Conservation (phyloP, 2,888 invertebrate species). For the Syrista parreyssii region DNA sequence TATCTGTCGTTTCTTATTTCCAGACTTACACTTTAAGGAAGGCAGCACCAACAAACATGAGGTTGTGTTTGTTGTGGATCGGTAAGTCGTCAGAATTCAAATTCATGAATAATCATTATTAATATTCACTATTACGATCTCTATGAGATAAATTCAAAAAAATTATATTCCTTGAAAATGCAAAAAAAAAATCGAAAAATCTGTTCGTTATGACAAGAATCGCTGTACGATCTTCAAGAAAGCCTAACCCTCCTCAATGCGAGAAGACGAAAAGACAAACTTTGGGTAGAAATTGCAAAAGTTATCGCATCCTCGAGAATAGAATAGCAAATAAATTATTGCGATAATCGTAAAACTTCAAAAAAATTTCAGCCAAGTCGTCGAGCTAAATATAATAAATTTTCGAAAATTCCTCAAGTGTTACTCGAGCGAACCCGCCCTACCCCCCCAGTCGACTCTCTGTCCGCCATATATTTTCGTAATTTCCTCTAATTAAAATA, state of each 20-base stretch:
- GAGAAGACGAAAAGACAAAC: constrained; percentile 10
- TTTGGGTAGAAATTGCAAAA: constrained; percentile 9
- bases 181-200: background rate
- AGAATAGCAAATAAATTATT: constrained; percentile 5
- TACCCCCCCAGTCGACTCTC: too few relatives aligned
- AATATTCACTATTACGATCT: too few relatives aligned
- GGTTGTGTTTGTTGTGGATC: constrained; percentile 57
- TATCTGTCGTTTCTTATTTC: constrained; percentile 7
- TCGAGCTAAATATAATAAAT: too few relatives aligned
- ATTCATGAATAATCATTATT: background rate
- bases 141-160: background rate
- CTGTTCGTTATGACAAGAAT: background rate
- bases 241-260: background rate
- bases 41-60: constrained; percentile 54
- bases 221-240: background rate
- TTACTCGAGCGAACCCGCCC: too few relatives aligned
- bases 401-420: too few relatives aligned
- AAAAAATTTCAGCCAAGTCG: too few relatives aligned
- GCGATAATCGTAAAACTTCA: too few relatives aligned
- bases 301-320: background rate
- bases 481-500: constrained; percentile 62
- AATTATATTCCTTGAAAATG: background rate
- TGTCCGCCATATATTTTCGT: constrained; percentile 41
- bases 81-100: constrained; percentile 42
- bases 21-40: constrained; percentile 40